Evolutionary conservation across 2,888 invertebrate species (phyloP).

Genomic region (Polia nebulosa): DNA sequence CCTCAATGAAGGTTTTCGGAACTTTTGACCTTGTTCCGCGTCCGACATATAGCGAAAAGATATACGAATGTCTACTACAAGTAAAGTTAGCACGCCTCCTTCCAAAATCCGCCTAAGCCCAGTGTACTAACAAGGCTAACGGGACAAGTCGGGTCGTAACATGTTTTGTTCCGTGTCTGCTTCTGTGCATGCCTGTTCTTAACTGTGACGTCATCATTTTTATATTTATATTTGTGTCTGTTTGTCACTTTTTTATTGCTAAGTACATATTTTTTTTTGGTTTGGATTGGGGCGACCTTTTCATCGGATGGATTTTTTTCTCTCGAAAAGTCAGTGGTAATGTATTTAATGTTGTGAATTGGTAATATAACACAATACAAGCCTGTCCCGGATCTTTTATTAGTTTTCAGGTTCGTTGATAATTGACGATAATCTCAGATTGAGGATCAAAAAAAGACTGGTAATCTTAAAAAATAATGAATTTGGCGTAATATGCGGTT

Average conservation of each 20-base stretch:
- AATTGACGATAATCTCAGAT: too few relatives aligned
- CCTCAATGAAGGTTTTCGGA: too few relatives aligned
- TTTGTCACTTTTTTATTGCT: constrained; percentile 31
- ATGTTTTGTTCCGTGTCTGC: constrained; percentile 79
- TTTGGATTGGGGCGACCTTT: not conserved
- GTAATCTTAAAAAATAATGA: too few relatives aligned
- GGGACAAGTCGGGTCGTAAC: constrained; percentile 73
- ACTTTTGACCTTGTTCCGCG: too few relatives aligned
- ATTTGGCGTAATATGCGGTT: too few relatives aligned
- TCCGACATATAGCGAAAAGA: too few relatives aligned
- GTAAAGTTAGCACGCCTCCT: constrained; percentile 19
- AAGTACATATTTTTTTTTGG: not conserved
- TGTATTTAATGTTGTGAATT: too few relatives aligned
- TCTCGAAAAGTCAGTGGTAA: too few relatives aligned
- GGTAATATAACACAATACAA: too few relatives aligned
- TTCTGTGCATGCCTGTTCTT: constrained; percentile 83
- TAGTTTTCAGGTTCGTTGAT: too few relatives aligned
- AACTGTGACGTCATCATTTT: constrained; percentile 72
- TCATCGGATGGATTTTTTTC: not conserved
- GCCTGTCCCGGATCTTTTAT: too few relatives aligned
- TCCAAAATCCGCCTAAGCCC: constrained; percentile 48
- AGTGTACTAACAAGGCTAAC: constrained; percentile 75
- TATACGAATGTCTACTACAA: not conserved
- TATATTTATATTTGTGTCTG: constrained; percentile 42
- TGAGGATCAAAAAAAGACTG: too few relatives aligned